Evolutionary conservation across 2,113 vertebrate species (phyloP).

Genomic region (Podocnemis expansa): DNA sequence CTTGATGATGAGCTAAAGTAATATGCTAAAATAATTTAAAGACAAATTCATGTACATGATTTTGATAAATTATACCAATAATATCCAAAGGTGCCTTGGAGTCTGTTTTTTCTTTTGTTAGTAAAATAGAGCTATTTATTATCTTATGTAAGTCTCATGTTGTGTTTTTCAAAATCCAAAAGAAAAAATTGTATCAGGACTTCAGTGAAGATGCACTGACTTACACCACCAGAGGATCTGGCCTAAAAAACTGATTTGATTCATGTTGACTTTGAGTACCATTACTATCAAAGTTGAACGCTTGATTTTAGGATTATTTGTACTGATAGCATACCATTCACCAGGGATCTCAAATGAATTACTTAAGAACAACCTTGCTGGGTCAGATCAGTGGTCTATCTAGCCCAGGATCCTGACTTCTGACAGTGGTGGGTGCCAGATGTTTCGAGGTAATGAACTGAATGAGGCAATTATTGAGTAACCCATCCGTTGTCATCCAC

Average conservation of each 20-base stretch:
- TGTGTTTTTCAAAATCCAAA: background rate
- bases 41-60: background rate
- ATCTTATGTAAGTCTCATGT: background rate
- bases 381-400: background rate
- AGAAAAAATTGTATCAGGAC: background rate
- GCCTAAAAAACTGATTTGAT: background rate
- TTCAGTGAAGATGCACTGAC: background rate
- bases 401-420: background rate
- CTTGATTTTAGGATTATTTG: conserved; percentile 5
- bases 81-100: background rate
- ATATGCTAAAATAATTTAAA: background rate
- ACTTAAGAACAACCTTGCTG: background rate
- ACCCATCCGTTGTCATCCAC: background rate
- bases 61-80: background rate
- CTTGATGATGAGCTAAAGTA: background rate
- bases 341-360: background rate
- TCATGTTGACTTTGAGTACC: background rate
- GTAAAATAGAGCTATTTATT: background rate
- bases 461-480: background rate
- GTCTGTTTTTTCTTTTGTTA: background rate
- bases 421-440: background rate
- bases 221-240: rapidly evolving
- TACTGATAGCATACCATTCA: background rate
- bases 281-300: background rate
- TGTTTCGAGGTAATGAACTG: background rate